Conservation (phyloP, 2,113 vertebrate species). For the Abramis brama region DNA sequence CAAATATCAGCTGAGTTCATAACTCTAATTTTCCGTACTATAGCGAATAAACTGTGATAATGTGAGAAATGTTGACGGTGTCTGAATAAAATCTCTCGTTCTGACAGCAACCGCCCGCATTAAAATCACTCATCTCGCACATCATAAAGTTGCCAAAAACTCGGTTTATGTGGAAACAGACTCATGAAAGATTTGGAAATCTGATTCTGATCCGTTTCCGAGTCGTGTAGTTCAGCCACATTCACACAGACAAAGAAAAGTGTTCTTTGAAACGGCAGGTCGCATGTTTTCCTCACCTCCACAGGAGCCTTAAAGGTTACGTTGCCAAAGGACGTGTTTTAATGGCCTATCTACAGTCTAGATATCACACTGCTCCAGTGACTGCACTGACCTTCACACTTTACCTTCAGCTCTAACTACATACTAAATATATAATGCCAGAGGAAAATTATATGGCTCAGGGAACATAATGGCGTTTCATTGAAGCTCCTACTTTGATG, state of each 20-base stretch:
- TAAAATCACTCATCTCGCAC: background rate
- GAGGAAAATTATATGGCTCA: constrained; percentile 5
- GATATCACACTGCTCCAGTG: constrained; percentile 34
- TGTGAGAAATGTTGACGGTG: no score
- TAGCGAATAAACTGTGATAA: no score
- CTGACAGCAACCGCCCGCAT: background rate
- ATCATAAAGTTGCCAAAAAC: background rate
- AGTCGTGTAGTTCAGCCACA: constrained; percentile 31
- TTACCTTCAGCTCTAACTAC: constrained; percentile 7
- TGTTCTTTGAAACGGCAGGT: constrained; percentile 64
- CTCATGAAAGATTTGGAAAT: background rate
- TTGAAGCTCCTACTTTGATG: background rate
- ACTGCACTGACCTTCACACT: constrained; percentile 54
- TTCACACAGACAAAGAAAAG: constrained; percentile 61
- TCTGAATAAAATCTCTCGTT: no score
- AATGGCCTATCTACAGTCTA: constrained; percentile 50
- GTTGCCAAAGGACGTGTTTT: constrained; percentile 55
- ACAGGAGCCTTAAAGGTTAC: constrained; percentile 58
- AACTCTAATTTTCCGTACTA: no score
- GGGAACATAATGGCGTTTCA: background rate
- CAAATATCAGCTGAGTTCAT: no score
- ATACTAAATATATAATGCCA: background rate
- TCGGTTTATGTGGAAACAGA: background rate
- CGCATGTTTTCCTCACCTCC: constrained; percentile 68
- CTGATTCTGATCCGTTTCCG: background rate